Evolutionary conservation across 2,888 invertebrate species (phyloP), one percentile per base, ranked within the genome.

Genomic region (Sisyra terminalis): DNA sequence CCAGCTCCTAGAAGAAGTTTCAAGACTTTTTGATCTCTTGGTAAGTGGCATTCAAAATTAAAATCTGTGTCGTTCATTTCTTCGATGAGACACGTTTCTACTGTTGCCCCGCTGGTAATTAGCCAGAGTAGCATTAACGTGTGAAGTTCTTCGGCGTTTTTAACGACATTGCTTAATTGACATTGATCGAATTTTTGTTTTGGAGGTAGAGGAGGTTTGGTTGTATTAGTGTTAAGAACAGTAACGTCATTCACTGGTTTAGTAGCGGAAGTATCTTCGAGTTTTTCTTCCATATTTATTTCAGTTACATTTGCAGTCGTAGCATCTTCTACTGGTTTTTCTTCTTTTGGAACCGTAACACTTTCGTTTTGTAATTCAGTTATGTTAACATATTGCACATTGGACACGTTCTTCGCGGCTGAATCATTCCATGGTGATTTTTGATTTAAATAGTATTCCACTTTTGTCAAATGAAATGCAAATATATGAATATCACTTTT

Each of bases 51-150:
- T 13, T 70, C 70, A 29, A 71, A 67, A 53, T 63, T 60, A 5
- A 71, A 58, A 2, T 62, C 60, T 1, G 60, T 58, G 55, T 60
- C 60, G 44, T 60, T 61, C 47, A 60, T 60, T 3, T 61, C 61
- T 45, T 63, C 63, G 47, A 64, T 47, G 17, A 75, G 54, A 10
- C 74, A 75, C 0, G 71, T 66, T 47, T 75, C 75, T 2, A 75
- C 69, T 45, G 70, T 69, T 49, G 74, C 67, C 0, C 81, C 79
- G 29, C 78, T 78, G 47, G 74, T 71, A 40, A 86, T 63, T 50
- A 88, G 68, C 86, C 86, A 87, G 29, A 88, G 66, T 10, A 78
- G 69, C 8, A 78, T 74, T 42, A 85, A 62, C 1, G 80, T 78
- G 54, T 80, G 78, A 1, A 71, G 63, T 46, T 79, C 78, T 14